Base-by-base conservation (phyloP, 2,797 vertebrate genomes). In the Poliocrania exsul region DNA sequence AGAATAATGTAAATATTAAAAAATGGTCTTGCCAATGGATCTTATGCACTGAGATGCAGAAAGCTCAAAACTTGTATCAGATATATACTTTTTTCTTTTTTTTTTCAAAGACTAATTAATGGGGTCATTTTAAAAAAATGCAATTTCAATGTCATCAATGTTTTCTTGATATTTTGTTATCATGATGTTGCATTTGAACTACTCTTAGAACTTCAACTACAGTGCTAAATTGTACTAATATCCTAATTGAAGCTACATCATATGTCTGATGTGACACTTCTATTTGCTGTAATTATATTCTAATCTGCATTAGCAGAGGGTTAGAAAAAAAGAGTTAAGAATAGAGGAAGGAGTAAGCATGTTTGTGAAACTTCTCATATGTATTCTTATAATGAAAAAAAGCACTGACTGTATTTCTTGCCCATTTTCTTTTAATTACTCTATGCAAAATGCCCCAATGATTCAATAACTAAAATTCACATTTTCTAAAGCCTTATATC, bases 271-370 rank as follows among this genome's bases (percentile, higher is more conserved):
- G 96, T 97, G 95, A 96, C 96, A 97, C 86, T 96, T 93, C 96
- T 98, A 98, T 98, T 97, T 98, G 97, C 81, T 95, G 47, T 97
- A 98, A 98, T 98, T 98, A 98, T 97, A 97, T 97, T 97, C 97
- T 97, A 97, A 97, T 98, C 97, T 97, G 95, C 97, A 97, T 98
- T 97, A 97, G 96, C 96, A 97, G 88, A 93, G 91, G 96, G 95
- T 96, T 97, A 71, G 69, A 78, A 88, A 84, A 90, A 95, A 91
- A 75, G 92, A 94, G 91, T 96, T 88, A 96, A 94, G 96, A 92
- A 80, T 47, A 96, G 53, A 57, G 72, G 85, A 91, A 95, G 70
- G 86, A 95, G 95, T 88, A 95, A 95, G 81, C 86, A 70, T 82
- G 71, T 94, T 81, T 85, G 88, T 82, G 56, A 94, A 97, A 92